Conservation (phyloP, 2,888 invertebrate genomes). For the Agapostemon virescens region DNA sequence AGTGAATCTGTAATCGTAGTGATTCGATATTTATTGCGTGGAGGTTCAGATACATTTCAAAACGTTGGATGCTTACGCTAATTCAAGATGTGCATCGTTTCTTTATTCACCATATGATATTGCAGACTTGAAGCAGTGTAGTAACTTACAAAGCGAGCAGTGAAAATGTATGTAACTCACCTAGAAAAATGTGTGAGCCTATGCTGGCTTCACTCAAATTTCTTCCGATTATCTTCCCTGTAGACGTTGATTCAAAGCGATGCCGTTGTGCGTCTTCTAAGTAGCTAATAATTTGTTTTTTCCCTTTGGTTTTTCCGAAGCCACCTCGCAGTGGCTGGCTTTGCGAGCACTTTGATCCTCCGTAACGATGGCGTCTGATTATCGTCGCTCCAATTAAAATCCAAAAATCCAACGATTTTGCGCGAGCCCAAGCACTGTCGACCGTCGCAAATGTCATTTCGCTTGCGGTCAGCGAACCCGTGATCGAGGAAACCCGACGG, state of each 20-base stretch:
- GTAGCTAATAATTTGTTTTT: background rate
- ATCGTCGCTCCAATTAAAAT: background rate
- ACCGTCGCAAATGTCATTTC: background rate
- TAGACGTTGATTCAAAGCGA: no score
- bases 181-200: no score
- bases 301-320: background rate
- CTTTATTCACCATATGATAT: no score
- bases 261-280: background rate
- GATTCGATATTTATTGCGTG: no score
- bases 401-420: background rate
- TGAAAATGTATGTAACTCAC: no score
- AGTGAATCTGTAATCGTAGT: no score
- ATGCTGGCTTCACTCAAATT: no score
- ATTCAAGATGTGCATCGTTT: no score
- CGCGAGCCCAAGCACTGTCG: background rate
- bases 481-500: background rate
- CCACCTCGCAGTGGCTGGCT: background rate
- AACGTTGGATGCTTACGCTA: no score
- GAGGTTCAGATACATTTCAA: no score
- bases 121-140: no score
- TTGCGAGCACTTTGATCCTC: background rate
- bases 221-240: background rate
- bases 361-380: background rate
- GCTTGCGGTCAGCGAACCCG: slow-evolving; percentile 1
- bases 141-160: no score